Percentiles rank a stretch among this genome's conserved stretches.
Evolutionary conservation across 1,140 invertebrate genomes (phyloP).

Genomic region (Drosophila setifemur): DNA sequence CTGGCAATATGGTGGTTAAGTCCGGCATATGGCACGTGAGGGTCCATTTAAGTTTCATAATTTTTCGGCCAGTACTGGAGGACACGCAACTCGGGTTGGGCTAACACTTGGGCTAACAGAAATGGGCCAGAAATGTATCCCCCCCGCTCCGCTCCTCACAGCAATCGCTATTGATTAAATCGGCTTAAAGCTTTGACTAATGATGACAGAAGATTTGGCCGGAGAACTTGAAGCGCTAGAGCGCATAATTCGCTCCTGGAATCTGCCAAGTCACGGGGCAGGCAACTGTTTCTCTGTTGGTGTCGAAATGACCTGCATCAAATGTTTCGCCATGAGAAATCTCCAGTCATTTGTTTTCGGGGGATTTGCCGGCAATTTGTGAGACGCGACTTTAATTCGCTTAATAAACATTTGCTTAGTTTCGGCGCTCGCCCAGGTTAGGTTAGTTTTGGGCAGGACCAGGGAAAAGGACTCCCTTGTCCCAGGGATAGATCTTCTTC

Average conservation of each 20-base stretch:
- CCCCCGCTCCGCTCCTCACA: not conserved
- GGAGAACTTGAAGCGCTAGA: slow-evolving; percentile 58
- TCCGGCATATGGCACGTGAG: slow-evolving; percentile 71
- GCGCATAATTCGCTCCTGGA: slow-evolving; percentile 65
- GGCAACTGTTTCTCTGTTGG: slow-evolving; percentile 10
- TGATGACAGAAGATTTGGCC: slow-evolving; percentile 52
- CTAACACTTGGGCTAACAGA: slow-evolving; percentile 38
- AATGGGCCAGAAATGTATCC: slow-evolving; percentile 7
- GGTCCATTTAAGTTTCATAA: slow-evolving; percentile 63
- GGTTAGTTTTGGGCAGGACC: not conserved
- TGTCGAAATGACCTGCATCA: slow-evolving; percentile 45
- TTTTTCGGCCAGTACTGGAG: slow-evolving; percentile 18
- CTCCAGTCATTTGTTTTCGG: slow-evolving; percentile 68
- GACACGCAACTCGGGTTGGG: slow-evolving; percentile 59
- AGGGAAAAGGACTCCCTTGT: not conserved
- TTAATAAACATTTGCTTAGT: slow-evolving; percentile 75
- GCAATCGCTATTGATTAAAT: slow-evolving; percentile 48
- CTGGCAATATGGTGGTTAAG: slow-evolving; percentile 39
- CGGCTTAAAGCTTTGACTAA: slow-evolving; percentile 73
- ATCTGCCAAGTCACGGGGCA: slow-evolving; percentile 51
- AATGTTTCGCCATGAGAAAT: slow-evolving; percentile 52
- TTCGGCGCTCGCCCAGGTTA: slow-evolving; percentile 24
- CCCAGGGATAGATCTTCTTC: not conserved
- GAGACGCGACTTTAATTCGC: slow-evolving; percentile 72
- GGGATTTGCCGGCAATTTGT: slow-evolving; percentile 61